These are phyloP conservation scores for Theretra japonica DNA, from an alignment of 2,888 invertebrate genomes.

Conservation along the genomic window DNA sequence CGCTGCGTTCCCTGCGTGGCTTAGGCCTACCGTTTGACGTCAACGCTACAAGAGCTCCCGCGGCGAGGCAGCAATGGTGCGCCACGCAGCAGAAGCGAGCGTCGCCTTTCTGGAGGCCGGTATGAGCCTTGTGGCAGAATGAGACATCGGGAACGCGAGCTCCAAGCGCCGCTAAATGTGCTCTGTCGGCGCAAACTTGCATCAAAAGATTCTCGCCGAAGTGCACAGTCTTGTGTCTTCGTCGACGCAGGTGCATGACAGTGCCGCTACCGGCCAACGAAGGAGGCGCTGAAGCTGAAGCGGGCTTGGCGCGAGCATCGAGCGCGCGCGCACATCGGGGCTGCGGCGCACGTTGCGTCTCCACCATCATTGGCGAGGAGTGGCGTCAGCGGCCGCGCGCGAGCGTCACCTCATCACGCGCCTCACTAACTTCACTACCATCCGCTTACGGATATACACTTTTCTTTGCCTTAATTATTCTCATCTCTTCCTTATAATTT, in stretches of 20 bases:
- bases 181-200: constrained; percentile 90
- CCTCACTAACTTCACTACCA: constrained; percentile 47
- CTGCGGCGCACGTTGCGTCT: constrained; percentile 81
- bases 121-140: constrained; percentile 79
- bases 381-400: constrained; percentile 80
- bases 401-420: constrained; percentile 80
- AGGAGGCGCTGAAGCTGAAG: constrained; percentile 84
- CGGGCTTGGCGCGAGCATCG: constrained; percentile 76
- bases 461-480: constrained; percentile 47
- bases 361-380: constrained; percentile 83
- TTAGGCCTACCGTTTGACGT: constrained; percentile 70
- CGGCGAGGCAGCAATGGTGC: constrained; percentile 80
- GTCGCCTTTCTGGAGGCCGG: constrained; percentile 73
- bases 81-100: constrained; percentile 80
- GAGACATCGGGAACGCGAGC: constrained; percentile 79
- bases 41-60: constrained; percentile 71
- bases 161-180: constrained; percentile 78
- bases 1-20: constrained; percentile 73
- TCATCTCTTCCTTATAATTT: constrained; percentile 47
- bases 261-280: constrained; percentile 81
- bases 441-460: constrained; percentile 50
- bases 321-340: constrained; percentile 77
- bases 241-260: constrained; percentile 86
- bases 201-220: constrained; percentile 90
- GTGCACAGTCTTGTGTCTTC: constrained; percentile 91